phyloP scores from a whole-genome alignment of 1,140 invertebrate genomes.

The Hypothenemus hampei region DNA sequence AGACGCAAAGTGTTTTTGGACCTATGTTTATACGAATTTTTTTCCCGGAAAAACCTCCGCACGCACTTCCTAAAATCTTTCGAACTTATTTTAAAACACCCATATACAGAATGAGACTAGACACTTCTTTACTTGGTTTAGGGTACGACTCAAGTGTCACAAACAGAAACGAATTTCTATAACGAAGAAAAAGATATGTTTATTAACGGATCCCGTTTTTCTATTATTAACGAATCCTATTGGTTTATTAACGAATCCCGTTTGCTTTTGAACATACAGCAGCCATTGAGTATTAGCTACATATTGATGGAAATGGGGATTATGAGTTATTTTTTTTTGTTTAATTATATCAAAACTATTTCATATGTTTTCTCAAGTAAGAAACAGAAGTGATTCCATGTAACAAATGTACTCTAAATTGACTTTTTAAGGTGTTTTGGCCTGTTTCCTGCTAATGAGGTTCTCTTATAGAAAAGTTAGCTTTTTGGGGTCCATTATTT shows the following conservation, averaged over 20 bases:
- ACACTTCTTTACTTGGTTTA: slow-evolving; percentile 40
- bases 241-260: too few relatives aligned
- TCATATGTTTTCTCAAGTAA: slow-evolving; percentile 54
- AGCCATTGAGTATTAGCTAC: too few relatives aligned
- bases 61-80: too few relatives aligned
- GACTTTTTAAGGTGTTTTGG: slow-evolving; percentile 47
- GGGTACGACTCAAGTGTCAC: slow-evolving; percentile 52
- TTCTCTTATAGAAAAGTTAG: slow-evolving; percentile 52
- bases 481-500: slow-evolving; percentile 52
- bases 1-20: too few relatives aligned
- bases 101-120: not conserved
- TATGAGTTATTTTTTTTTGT: slow-evolving; percentile 54
- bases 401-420: not conserved
- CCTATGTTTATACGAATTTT: too few relatives aligned
- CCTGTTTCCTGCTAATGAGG: slow-evolving; percentile 51
- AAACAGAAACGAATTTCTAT: slow-evolving; percentile 60
- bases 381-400: not conserved
- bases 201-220: too few relatives aligned
- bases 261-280: too few relatives aligned
- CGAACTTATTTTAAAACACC: too few relatives aligned
- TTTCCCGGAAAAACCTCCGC: too few relatives aligned
- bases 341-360: slow-evolving; percentile 57
- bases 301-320: slow-evolving; percentile 56
- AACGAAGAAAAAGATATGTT: too few relatives aligned
- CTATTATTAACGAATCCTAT: too few relatives aligned